Evolutionary conservation across 1,140 invertebrate genomes (phyloP).

Genomic region (Drosophila suzukii): DNA sequence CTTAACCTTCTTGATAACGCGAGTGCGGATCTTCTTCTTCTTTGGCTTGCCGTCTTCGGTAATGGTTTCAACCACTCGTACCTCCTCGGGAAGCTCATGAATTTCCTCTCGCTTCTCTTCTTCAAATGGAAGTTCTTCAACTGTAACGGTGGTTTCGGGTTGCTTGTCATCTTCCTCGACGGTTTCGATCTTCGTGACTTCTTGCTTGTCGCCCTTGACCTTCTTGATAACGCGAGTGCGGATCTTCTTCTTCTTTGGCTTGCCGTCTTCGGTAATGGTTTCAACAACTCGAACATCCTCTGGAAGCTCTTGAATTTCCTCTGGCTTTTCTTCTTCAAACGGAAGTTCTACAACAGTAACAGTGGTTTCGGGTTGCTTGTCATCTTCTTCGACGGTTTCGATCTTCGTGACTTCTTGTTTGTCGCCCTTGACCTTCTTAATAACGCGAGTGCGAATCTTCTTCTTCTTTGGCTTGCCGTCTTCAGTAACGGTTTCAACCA

Average conservation of each 20-base stretch:
- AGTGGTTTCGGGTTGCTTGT: constrained; percentile 1
- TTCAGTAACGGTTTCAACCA: neutral
- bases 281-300: constrained; percentile 3
- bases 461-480: constrained; percentile 5
- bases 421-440: constrained; percentile 7
- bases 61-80: neutral
- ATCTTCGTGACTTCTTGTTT: constrained; percentile 6
- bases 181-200: constrained; percentile 3
- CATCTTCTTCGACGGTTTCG: constrained; percentile 1
- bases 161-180: constrained; percentile 4
- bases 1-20: constrained; percentile 7
- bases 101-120: neutral
- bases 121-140: neutral
- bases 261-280: neutral
- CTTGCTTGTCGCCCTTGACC: constrained; percentile 4
- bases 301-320: neutral
- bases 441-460: constrained; percentile 1
- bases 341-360: neutral
- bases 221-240: constrained; percentile 1
- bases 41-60: constrained; percentile 8
- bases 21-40: constrained; percentile 9
- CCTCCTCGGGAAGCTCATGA: constrained; percentile 2
- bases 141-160: neutral
- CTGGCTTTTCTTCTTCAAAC: neutral
- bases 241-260: constrained; percentile 6